Percentiles rank a stretch among this genome's conserved stretches.
phyloP scores from a whole-genome alignment of 2,113 vertebrate genomes.

The Paramisgurnus dabryanus region DNA sequence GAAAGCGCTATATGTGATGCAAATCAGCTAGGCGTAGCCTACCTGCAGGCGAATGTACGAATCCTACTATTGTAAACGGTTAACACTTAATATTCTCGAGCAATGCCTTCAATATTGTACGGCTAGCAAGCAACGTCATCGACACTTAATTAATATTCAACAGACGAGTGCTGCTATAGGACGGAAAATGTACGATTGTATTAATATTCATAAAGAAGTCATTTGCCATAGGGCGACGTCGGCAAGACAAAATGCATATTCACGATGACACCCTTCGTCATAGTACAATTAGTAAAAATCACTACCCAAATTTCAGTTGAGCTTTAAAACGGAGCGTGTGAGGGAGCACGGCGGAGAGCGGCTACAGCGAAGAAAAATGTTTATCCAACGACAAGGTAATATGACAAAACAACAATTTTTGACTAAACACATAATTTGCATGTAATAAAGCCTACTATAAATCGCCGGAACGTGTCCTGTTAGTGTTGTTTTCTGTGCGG shows the following conservation, averaged over 20 bases:
- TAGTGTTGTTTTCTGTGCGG: not conserved
- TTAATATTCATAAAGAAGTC: constrained; percentile 2
- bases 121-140: not conserved
- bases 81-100: not conserved
- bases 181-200: not conserved
- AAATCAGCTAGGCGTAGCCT: constrained; percentile 58
- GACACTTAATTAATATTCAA: not conserved
- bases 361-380: constrained; percentile 41
- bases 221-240: not conserved
- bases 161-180: not conserved
- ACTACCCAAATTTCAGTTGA: constrained; percentile 63
- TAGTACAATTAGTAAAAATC: constrained; percentile 18
- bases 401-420: constrained; percentile 1
- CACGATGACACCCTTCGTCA: not conserved
- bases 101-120: not conserved
- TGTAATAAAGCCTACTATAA: not conserved
- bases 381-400: constrained; percentile 38
- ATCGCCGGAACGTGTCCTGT: not conserved
- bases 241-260: not conserved
- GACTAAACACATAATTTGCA: not conserved
- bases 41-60: constrained; percentile 18
- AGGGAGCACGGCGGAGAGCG: constrained; percentile 60
- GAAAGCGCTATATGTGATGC: constrained; percentile 55
- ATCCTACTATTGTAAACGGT: constrained; percentile 4
- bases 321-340: constrained; percentile 64